Conservation (phyloP, 2,888 invertebrate genomes). For the Drosophila pullipes region DNA sequence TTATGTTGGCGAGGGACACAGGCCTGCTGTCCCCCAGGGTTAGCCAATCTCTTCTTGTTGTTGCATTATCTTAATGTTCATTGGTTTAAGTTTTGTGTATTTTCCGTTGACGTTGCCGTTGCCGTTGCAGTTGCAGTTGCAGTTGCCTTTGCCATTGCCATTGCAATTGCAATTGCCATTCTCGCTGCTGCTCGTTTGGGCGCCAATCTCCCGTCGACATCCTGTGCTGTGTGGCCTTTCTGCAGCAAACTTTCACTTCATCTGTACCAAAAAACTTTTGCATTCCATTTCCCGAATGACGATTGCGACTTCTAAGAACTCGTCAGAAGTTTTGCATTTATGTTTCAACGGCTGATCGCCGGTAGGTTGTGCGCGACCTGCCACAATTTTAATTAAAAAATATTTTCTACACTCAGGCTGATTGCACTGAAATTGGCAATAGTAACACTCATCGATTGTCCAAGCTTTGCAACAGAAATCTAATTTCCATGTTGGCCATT, state of each 20-base stretch:
- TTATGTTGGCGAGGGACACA: slow-evolving; percentile 53
- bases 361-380: slow-evolving; percentile 11
- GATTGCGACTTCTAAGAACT: slow-evolving; percentile 51
- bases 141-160: background rate
- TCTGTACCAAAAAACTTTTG: slow-evolving; percentile 60
- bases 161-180: slow-evolving; percentile 22
- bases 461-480: slow-evolving; percentile 31
- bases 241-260: slow-evolving; percentile 55
- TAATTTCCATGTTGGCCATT: slow-evolving; percentile 44
- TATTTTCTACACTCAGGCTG: slow-evolving; percentile 12
- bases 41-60: slow-evolving; percentile 50
- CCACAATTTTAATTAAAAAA: slow-evolving; percentile 63
- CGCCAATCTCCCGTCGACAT: slow-evolving; percentile 76
- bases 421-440: slow-evolving; percentile 3
- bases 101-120: slow-evolving; percentile 58
- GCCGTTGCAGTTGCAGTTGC: slow-evolving; percentile 27
- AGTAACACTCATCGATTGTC: slow-evolving; percentile 41
- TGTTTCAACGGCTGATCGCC: slow-evolving; percentile 30
- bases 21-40: slow-evolving; percentile 14
- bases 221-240: slow-evolving; percentile 48
- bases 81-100: slow-evolving; percentile 82
- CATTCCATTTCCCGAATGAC: slow-evolving; percentile 65
- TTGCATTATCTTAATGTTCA: slow-evolving; percentile 82
- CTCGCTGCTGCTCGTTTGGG: slow-evolving; percentile 72
- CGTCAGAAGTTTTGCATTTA: slow-evolving; percentile 58